phyloP scores from a whole-genome alignment of 2,113 vertebrate genomes.

The Octodon degus region DNA sequence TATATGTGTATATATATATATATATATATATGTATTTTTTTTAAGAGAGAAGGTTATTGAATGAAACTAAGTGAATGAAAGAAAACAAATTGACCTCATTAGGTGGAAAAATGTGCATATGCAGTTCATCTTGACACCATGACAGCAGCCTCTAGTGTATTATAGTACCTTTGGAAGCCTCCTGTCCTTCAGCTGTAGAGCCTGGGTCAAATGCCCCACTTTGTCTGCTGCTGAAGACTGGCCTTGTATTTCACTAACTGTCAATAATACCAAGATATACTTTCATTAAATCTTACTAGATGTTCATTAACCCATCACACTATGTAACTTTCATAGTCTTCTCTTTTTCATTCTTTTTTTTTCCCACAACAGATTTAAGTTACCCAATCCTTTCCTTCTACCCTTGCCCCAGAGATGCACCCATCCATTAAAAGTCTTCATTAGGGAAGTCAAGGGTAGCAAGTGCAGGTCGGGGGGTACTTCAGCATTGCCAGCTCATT shows the following conservation, averaged over 20 bases:
- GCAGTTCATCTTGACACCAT: neutral
- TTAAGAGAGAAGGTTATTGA: neutral
- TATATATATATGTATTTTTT: neutral
- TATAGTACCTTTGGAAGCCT: neutral
- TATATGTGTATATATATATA: neutral
- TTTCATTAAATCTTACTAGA: conserved; percentile 48
- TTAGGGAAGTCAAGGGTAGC: neutral
- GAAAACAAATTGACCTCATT: neutral
- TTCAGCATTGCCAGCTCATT: neutral
- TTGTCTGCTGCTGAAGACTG: neutral
- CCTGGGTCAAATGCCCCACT: neutral
- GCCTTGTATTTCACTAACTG: conserved; percentile 44
- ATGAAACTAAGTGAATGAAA: neutral
- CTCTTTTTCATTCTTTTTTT: conserved; percentile 46
- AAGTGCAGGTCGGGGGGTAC: neutral
- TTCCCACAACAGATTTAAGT: neutral
- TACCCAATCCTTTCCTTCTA: neutral
- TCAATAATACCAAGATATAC: neutral
- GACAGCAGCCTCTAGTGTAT: neutral
- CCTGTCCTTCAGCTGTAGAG: neutral
- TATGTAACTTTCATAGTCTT: neutral
- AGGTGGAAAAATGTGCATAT: neutral
- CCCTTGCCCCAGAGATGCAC: neutral
- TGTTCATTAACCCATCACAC: conserved; percentile 8
- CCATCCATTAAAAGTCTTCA: neutral